Evolutionary conservation across 2,113 vertebrate species (phyloP), one percentile per base, ranked within the genome.

Genomic region (Dunckerocampus dactyliophorus): DNA sequence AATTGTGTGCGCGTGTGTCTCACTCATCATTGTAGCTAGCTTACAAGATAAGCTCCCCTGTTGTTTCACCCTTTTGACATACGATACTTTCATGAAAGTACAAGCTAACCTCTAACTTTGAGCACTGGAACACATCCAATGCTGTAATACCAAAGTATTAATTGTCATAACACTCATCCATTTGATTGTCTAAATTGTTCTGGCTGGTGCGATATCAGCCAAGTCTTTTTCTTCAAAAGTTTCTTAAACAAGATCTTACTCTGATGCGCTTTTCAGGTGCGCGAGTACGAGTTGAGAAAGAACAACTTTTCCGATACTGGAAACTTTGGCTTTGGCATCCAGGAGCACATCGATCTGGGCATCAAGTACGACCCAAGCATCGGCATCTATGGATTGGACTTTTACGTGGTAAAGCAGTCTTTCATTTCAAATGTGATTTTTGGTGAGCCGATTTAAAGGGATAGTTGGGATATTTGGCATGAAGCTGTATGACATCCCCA

Each of bases 341-440:
- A 99, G 89, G 96, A 99, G 48, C 96, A 98, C 88, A 99, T 99
- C 1, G 97, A 98, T 68, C 88, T 99, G 90, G 97, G 97, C 2
- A 98, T 99, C 77, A 99, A 99, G 82, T 99, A 99, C 0, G 96
- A 99, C 71, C 97, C 96, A 62, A 98, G 96, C 74, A 99, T 99
- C 9, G 97, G 97, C 0, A 99, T 99, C 91, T 99, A 98, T 0
- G 97, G 97, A 72, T 89, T 99, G 91, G 97, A 99, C 88, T 99
- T 99, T 69, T 99, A 99, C 0, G 97, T 99, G 93, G 97, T 98
- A 82, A 19, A 49, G 47, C 47, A 49, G 11, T 49, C 15, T 53
- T 31, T 4, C 2, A 17, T 22, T n/a, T 34, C n/a, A 20, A n/a
- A 49, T n/a, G 11, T 8, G 3, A 3, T 20, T 49, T 8, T 49